Conservation (phyloP, 1,140 invertebrate species). For the Caerostris darwini region DNA sequence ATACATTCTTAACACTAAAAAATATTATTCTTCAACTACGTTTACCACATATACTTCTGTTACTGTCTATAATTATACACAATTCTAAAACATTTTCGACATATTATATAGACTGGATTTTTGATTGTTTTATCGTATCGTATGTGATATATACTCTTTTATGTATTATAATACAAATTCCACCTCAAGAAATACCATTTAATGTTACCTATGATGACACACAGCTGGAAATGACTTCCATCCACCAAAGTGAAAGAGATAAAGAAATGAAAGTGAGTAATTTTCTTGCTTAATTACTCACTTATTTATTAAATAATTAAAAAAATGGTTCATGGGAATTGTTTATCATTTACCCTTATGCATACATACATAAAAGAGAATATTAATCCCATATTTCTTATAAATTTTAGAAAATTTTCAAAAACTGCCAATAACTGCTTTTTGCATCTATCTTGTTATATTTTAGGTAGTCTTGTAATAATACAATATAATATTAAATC, state of each 20-base stretch:
- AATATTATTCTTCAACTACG: conserved; percentile 1
- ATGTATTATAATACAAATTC: conserved; percentile 18
- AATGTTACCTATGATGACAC: not conserved
- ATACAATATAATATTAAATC: too few relatives aligned
- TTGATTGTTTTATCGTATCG: conserved; percentile 47
- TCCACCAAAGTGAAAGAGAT: conserved; percentile 2
- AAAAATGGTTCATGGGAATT: too few relatives aligned
- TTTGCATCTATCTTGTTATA: too few relatives aligned
- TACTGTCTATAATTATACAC: conserved; percentile 45
- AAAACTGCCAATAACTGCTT: too few relatives aligned
- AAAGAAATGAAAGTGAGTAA: conserved; percentile 21
- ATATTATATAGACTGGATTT: conserved; percentile 52
- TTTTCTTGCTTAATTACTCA: too few relatives aligned
- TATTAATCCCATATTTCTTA: too few relatives aligned
- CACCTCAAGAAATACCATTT: not conserved
- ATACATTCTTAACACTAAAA: not conserved
- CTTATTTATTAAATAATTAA: too few relatives aligned
- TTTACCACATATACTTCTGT: conserved; percentile 38
- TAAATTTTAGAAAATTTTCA: too few relatives aligned
- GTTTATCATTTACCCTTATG: too few relatives aligned
- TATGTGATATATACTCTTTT: conserved; percentile 47
- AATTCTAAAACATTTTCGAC: conserved; percentile 33
- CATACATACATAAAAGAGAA: too few relatives aligned
- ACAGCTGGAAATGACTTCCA: conserved; percentile 40
- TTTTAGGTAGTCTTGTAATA: too few relatives aligned